phyloP scores from a whole-genome alignment of 64 coral and sea anemone genomes.

The Montipora foliosa region DNA sequence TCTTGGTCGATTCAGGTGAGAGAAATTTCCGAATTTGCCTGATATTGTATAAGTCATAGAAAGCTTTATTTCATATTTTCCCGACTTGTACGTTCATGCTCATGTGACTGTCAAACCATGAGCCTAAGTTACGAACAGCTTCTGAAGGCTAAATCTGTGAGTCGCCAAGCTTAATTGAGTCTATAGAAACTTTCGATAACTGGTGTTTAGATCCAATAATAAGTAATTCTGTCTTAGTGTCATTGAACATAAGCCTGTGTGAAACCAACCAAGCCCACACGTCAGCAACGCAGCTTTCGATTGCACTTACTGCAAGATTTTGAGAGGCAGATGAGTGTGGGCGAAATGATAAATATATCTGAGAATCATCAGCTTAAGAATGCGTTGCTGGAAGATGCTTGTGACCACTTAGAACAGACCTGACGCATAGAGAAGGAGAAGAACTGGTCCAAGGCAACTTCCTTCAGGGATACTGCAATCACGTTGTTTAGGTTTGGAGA shows the following conservation, averaged over 20 bases:
- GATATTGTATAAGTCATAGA: no score
- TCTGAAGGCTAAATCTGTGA: constrained; percentile 18
- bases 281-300: constrained; percentile 10
- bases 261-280: constrained; percentile 31
- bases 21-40: no score
- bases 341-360: neutral
- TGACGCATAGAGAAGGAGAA: no score
- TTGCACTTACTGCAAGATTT: constrained; percentile 21
- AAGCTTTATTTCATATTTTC: no score
- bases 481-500: neutral
- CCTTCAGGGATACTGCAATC: no score
- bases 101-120: no score
- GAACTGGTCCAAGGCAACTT: no score
- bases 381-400: no score
- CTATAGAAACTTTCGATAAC: constrained; percentile 42
- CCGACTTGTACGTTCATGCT: no score
- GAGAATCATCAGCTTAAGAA: no score
- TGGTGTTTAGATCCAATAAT: neutral
- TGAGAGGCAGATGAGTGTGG: constrained; percentile 21
- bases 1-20: neutral
- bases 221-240: constrained; percentile 32
- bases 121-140: constrained; percentile 36
- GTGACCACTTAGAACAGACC: no score
- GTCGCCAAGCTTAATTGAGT: constrained; percentile 32
- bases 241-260: constrained; percentile 39